Conservation (phyloP, 2,888 invertebrate species). For the Nomada lathburiana region DNA sequence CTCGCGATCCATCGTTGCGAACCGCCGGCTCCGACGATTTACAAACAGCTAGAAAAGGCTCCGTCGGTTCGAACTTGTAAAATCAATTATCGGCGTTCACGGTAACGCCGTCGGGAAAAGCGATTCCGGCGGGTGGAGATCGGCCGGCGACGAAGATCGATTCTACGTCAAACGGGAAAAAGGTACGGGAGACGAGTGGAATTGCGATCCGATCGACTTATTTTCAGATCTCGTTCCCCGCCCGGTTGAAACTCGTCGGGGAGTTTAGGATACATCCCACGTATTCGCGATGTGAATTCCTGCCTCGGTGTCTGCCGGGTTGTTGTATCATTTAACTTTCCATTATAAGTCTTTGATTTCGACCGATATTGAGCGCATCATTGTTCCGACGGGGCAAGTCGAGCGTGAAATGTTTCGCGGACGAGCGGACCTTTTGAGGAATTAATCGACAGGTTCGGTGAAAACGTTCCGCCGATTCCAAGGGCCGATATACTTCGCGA, state of each 20-base stretch:
- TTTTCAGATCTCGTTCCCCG: constrained; percentile 40
- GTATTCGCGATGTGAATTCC: constrained; percentile 1
- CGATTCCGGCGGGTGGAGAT: constrained; percentile 47
- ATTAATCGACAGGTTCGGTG: not conserved
- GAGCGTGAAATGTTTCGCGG: too few relatives aligned
- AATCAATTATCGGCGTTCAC: constrained; percentile 64
- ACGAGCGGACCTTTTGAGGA: too few relatives aligned
- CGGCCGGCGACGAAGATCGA: constrained; percentile 53
- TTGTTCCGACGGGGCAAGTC: not conserved
- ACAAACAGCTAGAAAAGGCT: constrained; percentile 42
- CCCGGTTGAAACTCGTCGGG: constrained; percentile 12
- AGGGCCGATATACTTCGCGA: constrained; percentile 24
- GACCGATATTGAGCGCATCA: too few relatives aligned
- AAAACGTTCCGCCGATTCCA: not conserved
- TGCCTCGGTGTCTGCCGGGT: not conserved
- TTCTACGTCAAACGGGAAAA: constrained; percentile 29
- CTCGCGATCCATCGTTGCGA: constrained; percentile 24
- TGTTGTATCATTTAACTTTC: not conserved
- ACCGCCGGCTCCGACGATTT: constrained; percentile 34
- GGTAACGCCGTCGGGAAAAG: constrained; percentile 22
- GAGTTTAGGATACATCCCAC: constrained; percentile 2
- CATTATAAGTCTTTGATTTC: too few relatives aligned
- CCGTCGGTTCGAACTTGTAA: constrained; percentile 52
- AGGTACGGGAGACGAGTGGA: constrained; percentile 18
- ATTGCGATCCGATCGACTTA: constrained; percentile 48